These are phyloP conservation scores for Chrysoperla carnea DNA, from an alignment of 1,140 invertebrate species.

Conservation along the genomic window DNA sequence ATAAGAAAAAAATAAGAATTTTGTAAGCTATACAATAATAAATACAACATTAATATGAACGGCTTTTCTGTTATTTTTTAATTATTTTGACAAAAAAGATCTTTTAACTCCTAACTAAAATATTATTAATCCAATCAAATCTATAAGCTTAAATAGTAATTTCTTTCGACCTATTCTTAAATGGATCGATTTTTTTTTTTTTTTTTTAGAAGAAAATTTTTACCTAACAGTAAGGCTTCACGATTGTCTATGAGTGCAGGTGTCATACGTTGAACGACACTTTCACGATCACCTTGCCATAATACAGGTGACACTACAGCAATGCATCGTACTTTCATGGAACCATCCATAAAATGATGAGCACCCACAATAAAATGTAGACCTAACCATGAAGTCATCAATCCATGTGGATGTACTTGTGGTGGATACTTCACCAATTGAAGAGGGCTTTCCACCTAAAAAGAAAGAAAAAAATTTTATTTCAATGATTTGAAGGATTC, in stretches of 20 bases:
- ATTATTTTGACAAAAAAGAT: too few species aligned
- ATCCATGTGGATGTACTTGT: slow-evolving; percentile 30
- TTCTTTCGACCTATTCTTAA: too few species aligned
- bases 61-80: too few species aligned
- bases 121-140: too few species aligned
- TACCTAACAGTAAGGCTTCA: slow-evolving; percentile 36
- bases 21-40: too few species aligned
- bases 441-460: slow-evolving; percentile 26
- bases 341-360: slow-evolving; percentile 30
- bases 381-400: slow-evolving; percentile 32
- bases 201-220: too few species aligned
- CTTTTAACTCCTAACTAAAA: too few species aligned
- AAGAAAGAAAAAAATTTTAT: neutral
- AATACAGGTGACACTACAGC: slow-evolving; percentile 35
- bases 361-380: slow-evolving; percentile 28
- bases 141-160: too few species aligned
- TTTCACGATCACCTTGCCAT: slow-evolving; percentile 34
- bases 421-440: slow-evolving; percentile 28
- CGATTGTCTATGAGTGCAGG: slow-evolving; percentile 33
- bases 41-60: too few species aligned
- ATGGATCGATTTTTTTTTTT: too few species aligned
- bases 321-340: slow-evolving; percentile 37
- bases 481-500: neutral
- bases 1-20: too few species aligned
- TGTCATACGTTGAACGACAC: slow-evolving; percentile 26